phyloP scores from a whole-genome alignment of 2,113 vertebrate species.

The Lampris incognitus region DNA sequence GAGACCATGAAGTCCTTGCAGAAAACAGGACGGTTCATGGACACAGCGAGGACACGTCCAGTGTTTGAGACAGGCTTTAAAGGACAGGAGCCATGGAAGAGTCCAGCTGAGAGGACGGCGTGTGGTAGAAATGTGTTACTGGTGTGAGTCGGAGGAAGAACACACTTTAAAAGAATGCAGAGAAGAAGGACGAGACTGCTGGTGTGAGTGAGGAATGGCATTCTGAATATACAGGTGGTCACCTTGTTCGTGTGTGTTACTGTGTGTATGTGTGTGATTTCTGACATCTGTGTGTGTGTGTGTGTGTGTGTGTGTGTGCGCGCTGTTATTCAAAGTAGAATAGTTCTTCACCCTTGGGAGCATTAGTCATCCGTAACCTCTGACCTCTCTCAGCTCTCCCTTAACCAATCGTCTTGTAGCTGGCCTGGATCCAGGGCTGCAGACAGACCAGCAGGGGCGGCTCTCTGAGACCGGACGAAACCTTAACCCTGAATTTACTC shows the following conservation, averaged over 20 bases:
- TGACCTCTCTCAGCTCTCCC: slow-evolving; percentile 32
- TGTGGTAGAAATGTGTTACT: no score
- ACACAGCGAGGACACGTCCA: no score
- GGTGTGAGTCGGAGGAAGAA: no score
- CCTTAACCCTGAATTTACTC: neutral
- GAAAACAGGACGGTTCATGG: no score
- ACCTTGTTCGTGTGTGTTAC: neutral
- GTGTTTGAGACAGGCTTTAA: no score
- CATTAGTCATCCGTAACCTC: slow-evolving; percentile 61
- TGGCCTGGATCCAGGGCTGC: slow-evolving; percentile 21
- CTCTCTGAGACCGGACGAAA: neutral
- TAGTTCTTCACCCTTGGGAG: slow-evolving; percentile 45
- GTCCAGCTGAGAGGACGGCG: no score
- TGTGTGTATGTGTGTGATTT: neutral
- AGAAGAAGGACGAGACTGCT: no score
- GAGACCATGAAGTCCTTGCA: no score
- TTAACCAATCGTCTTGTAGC: slow-evolving; percentile 30
- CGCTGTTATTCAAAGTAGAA: slow-evolving; percentile 21
- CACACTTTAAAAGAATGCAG: no score
- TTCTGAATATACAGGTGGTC: no score
- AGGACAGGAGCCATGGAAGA: no score
- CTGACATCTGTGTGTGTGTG: neutral
- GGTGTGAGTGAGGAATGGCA: no score
- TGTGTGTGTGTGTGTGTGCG: slow-evolving; percentile 8
- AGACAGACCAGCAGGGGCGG: neutral